Conservation (phyloP, 2,888 invertebrate species). For the Perizoma affinitatum region DNA sequence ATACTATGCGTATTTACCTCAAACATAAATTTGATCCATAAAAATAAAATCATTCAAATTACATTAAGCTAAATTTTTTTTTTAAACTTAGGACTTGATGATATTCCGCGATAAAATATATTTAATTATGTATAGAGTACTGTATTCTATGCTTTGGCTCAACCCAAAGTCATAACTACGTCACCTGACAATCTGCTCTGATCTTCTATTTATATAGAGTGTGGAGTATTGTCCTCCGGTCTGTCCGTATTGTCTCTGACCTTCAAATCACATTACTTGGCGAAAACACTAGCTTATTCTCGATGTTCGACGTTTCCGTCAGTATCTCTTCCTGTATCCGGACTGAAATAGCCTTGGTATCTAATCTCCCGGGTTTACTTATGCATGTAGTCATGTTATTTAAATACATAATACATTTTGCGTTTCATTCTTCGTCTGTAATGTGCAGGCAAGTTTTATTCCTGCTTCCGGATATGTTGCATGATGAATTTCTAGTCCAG, state of each 20-base stretch:
- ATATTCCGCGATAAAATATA: no score
- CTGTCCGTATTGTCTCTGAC: not conserved
- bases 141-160: no score
- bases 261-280: constrained; percentile 1
- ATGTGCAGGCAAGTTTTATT: constrained; percentile 7
- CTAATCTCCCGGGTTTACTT: constrained; percentile 26
- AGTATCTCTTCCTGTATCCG: constrained; percentile 27
- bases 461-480: constrained; percentile 15
- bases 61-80: no score
- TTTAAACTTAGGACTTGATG: no score
- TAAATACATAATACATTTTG: constrained; percentile 21
- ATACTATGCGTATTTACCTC: no score
- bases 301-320: not conserved
- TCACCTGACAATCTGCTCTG: no score
- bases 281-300: constrained; percentile 5
- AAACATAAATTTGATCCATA: no score
- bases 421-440: constrained; percentile 15
- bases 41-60: no score
- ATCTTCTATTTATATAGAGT: no score
- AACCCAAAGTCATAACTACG: no score
- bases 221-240: not conserved
- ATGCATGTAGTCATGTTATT: constrained; percentile 35
- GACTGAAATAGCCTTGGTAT: constrained; percentile 29
- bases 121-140: no score
- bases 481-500: no score